phyloP scores from a whole-genome alignment of 2,113 vertebrate species.

The Psittacara wagleri region DNA sequence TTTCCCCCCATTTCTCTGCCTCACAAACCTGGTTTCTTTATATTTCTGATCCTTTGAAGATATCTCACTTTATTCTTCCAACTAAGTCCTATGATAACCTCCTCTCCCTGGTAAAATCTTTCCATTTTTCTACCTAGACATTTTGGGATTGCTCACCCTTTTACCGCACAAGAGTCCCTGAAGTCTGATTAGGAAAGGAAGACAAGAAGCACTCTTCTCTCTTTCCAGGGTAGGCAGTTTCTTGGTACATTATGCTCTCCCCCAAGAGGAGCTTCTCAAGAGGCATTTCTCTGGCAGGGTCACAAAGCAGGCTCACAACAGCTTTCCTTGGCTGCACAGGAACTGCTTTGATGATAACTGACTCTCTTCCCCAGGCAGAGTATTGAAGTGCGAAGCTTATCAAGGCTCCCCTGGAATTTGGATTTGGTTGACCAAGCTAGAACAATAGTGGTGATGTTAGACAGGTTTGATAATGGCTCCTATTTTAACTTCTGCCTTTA shows the following conservation, averaged over 20 bases:
- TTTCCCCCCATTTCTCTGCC: background rate
- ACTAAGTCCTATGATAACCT: background rate
- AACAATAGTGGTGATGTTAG: constrained; percentile 22
- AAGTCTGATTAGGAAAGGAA: background rate
- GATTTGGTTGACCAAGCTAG: constrained; percentile 14
- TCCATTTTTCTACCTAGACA: background rate
- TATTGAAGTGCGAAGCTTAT: constrained; percentile 1
- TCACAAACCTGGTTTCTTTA: background rate
- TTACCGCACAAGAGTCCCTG: background rate
- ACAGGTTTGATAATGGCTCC: constrained; percentile 20
- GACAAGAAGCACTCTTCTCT: background rate
- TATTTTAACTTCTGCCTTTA: constrained; percentile 48
- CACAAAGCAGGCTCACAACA: constrained; percentile 16
- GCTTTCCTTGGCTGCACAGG: background rate
- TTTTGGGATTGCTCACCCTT: background rate
- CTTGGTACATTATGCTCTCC: background rate
- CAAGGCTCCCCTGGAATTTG: constrained; percentile 13
- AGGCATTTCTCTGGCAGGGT: background rate
- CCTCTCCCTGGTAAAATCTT: background rate
- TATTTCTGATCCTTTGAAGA: background rate
- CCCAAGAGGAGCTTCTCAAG: background rate
- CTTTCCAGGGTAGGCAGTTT: background rate
- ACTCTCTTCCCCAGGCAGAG: constrained; percentile 42
- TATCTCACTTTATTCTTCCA: background rate
- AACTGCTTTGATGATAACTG: constrained; percentile 35